phyloP scores from a whole-genome alignment of 2,797 vertebrate genomes.

The Clarias platycephalus region DNA sequence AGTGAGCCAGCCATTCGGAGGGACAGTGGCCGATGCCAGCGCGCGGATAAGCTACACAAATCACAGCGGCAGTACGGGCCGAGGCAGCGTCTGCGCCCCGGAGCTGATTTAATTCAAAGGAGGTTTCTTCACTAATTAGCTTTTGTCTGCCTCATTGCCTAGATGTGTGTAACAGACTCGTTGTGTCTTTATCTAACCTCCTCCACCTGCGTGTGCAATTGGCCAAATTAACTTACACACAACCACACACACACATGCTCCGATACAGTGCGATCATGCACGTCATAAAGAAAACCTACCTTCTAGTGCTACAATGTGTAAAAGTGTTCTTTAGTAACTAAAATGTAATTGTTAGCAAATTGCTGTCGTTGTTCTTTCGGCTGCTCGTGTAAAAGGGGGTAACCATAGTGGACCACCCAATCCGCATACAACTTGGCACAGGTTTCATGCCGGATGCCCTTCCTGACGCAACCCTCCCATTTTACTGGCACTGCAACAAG shows the following conservation, averaged over 20 bases:
- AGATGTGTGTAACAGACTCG: conserved; percentile 69
- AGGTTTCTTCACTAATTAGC: conserved; percentile 78
- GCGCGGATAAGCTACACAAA: conserved; percentile 48
- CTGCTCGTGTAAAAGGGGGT: too few relatives aligned
- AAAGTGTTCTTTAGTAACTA: background rate
- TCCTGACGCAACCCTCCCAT: too few relatives aligned
- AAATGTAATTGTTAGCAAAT: background rate
- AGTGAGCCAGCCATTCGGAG: conserved; percentile 36
- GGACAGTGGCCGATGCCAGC: conserved; percentile 29
- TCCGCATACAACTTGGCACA: too few relatives aligned
- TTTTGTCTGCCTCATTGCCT: conserved; percentile 77
- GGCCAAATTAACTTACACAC: conserved; percentile 37
- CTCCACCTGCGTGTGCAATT: conserved; percentile 67
- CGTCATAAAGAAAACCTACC: background rate
- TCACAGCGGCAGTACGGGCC: conserved; percentile 37
- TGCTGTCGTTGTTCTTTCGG: background rate
- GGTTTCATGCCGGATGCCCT: too few relatives aligned
- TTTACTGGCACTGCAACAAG: too few relatives aligned
- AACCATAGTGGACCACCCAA: too few relatives aligned
- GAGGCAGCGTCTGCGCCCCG: conserved; percentile 49
- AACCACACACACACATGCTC: background rate
- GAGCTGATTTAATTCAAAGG: conserved; percentile 76
- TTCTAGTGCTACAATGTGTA: background rate
- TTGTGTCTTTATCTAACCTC: conserved; percentile 65
- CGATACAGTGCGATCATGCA: background rate